phyloP scores from a whole-genome alignment of 2,797 vertebrate species.

The Telmatherina bonti region DNA sequence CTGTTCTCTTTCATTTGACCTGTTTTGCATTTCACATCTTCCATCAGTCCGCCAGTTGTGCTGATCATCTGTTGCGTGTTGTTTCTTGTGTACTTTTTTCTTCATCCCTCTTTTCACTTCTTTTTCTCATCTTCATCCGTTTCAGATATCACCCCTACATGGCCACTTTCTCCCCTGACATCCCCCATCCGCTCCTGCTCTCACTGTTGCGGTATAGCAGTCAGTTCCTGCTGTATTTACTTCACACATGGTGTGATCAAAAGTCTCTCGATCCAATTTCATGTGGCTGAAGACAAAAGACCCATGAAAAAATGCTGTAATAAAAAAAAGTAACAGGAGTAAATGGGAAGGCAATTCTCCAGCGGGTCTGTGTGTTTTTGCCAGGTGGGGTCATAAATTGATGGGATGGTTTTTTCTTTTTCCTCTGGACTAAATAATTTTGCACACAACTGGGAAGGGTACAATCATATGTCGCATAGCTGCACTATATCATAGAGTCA shows the following conservation, averaged over 20 bases:
- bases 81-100: slow-evolving; percentile 15
- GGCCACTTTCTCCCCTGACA: slow-evolving; percentile 12
- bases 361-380: slow-evolving; percentile 35
- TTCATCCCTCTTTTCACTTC: neutral
- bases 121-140: neutral
- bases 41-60: slow-evolving; percentile 40
- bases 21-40: slow-evolving; percentile 41
- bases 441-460: slow-evolving; percentile 41
- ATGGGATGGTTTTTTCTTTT: slow-evolving; percentile 43
- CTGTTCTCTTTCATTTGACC: slow-evolving; percentile 42
- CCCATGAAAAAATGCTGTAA: slow-evolving; percentile 41
- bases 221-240: slow-evolving; percentile 41
- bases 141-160: slow-evolving; percentile 5
- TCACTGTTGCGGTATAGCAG: slow-evolving; percentile 23
- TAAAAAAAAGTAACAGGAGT: slow-evolving; percentile 47
- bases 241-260: slow-evolving; percentile 58
- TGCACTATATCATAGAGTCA: slow-evolving; percentile 50
- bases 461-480: slow-evolving; percentile 46
- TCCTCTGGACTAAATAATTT: slow-evolving; percentile 61
- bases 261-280: slow-evolving; percentile 64
- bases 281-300: slow-evolving; percentile 60
- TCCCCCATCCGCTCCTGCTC: slow-evolving; percentile 9
- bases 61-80: slow-evolving; percentile 14
- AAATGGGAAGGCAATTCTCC: slow-evolving; percentile 66
- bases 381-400: slow-evolving; percentile 51